Conservation (phyloP, 2,888 invertebrate genomes). For the Epirrhoe alternata region DNA sequence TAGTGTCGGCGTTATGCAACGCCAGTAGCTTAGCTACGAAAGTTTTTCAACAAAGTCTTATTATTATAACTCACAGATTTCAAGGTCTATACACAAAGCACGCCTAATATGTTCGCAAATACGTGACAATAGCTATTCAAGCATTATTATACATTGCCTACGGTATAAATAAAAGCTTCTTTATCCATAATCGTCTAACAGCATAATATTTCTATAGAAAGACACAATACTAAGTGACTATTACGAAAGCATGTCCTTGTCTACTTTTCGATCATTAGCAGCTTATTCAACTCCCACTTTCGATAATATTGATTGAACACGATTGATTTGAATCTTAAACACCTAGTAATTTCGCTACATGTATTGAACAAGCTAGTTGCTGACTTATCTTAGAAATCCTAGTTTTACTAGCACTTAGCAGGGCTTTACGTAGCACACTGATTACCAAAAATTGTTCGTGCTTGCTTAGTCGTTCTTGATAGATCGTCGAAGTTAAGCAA, state of each 20-base stretch:
- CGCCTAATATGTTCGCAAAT: conserved; percentile 18
- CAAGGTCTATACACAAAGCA: conserved; percentile 23
- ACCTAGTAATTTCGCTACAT: background rate
- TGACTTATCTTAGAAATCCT: background rate
- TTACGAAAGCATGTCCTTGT: conserved; percentile 28
- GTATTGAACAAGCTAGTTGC: background rate
- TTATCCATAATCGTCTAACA: conserved; percentile 12
- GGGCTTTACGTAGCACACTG: background rate
- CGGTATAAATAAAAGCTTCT: conserved; percentile 18
- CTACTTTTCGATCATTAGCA: conserved; percentile 15
- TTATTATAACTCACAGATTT: conserved; percentile 14
- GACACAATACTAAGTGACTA: conserved; percentile 9
- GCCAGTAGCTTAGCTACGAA: conserved; percentile 12
- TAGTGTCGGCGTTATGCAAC: conserved; percentile 3
- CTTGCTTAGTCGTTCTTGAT: too few species aligned
- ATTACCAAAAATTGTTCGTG: too few species aligned
- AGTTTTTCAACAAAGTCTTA: conserved; percentile 17
- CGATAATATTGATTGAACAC: background rate
- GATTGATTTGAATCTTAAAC: background rate
- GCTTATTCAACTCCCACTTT: conserved; percentile 14
- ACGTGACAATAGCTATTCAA: conserved; percentile 33
- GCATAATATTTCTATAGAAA: conserved; percentile 19
- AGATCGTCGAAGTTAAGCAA: too few species aligned
- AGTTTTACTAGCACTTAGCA: background rate
- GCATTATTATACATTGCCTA: conserved; percentile 21